phyloP scores from a whole-genome alignment of 2,113 vertebrate genomes.

The Syngnathus floridae region DNA sequence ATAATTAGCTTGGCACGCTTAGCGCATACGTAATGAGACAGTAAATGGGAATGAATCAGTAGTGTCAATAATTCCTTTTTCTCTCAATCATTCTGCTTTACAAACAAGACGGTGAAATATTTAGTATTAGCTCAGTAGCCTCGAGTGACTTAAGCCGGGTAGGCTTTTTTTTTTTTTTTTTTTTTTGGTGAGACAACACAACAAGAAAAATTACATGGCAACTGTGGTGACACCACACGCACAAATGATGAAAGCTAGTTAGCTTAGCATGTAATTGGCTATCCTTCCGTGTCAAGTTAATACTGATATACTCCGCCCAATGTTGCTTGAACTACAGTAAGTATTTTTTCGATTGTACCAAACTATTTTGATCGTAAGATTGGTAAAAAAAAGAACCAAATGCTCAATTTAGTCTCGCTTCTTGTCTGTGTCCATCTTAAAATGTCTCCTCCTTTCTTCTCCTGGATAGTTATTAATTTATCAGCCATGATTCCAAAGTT shows the following conservation, averaged over 20 bases:
- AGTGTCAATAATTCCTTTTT: not conserved
- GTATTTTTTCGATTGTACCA: too few relatives aligned
- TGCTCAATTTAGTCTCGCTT: not conserved
- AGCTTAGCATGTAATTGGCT: not conserved
- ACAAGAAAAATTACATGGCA: not conserved
- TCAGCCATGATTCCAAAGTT: not conserved
- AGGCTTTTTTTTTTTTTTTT: not conserved
- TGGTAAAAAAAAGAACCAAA: not conserved
- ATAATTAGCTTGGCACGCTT: not conserved
- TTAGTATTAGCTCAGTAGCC: not conserved
- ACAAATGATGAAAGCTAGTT: not conserved
- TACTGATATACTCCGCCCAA: too few relatives aligned
- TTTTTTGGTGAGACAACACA: not conserved
- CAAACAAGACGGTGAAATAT: constrained; percentile 17
- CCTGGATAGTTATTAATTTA: not conserved
- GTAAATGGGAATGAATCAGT: constrained; percentile 9
- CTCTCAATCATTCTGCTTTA: constrained; percentile 12
- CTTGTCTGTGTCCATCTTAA: not conserved
- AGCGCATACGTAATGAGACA: constrained; percentile 2
- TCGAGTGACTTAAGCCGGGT: too few relatives aligned
- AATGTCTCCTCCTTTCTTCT: not conserved
- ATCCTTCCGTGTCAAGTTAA: not conserved
- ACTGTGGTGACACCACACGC: not conserved
- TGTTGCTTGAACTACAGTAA: too few relatives aligned
- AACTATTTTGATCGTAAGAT: not conserved